Evolutionary conservation across 2,888 invertebrate genomes (phyloP), one percentile per base, ranked within the genome.

Genomic region (Monoplex corrugatus): DNA sequence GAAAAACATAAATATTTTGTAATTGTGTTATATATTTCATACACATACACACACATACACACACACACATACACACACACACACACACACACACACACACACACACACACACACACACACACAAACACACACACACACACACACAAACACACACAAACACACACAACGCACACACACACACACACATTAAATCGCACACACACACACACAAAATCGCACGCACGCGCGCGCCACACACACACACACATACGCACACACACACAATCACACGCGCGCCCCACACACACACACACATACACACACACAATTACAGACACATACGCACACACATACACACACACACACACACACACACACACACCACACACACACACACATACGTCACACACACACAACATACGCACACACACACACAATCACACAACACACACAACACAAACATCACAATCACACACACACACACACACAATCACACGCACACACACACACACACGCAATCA

Each of bases 401-500:
- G 38, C 35, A 75, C 38, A 75, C 35, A 75, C 38, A 75, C 16
- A 75, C 35, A 75, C 35, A 75, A n/a, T n/a, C 35, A 75, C 35
- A 75, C 75, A 75, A 75, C 35, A 38, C 75, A 38, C 35, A 13
- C 10, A 19, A 50, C 10, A 50, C 19, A 50, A 50, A 19, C 50
- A 8, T 50, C 10, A 50, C 8, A 13, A 19, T 50, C 72, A 2
- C 72, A 72, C 72, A 72, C 72, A 35, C 72, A 72, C 72, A 72
- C 32, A 72, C 72, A 72, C 72, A 72, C 72, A 72, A 32, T 35
- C 72, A 72, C 72, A 72, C 72, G 35, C 72, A 72, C 72, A 72
- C 72, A 38, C 72, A 72, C 72, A 72, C 72, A 72, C 72, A 72
- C 72, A 72, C 72, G 35, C 72, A 72, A 32, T 35, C 72, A 72